Base-by-base conservation (phyloP, 2,113 vertebrate species). In the Syrmaticus mikado region DNA sequence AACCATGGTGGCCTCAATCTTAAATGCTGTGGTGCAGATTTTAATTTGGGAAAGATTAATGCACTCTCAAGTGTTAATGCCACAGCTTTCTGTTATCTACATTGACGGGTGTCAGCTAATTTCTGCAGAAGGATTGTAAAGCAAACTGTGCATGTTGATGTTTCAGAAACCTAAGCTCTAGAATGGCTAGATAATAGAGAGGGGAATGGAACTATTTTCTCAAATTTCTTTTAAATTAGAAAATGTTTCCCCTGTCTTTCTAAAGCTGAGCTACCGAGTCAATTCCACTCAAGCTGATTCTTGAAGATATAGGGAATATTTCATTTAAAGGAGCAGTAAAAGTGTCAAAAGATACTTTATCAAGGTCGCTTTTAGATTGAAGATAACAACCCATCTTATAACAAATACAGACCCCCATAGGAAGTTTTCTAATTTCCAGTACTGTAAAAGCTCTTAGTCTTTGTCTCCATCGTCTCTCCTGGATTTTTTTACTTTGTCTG, bases 41-140 rank as follows among this genome's bases (percentile, higher is more conserved):
- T 99, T 99, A 99, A 99, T 99, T 99, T 99, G 98, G 98, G 98
- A 98, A 98, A 99, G 99, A 99, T 99, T 98, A 99, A 99, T 99
- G 98, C 97, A 95, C 98, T 98, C 97, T 97, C 96, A 93, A 97
- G 97, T 97, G 98, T 98, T 98, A 98, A 98, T 97, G 98, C 98
- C 97, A 97, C 97, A 98, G 98, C 98, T 84, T 98, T 98, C 97
- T 97, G 98, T 98, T 99, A 99, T 99, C 98, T 97, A 88, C 94
- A 95, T 96, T 97, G 98, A 98, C 98, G 98, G 98, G 98, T 98
- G 98, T 99, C 99, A 98, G 97, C 94, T 97, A 98, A 98, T 98
- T 98, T 97, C 98, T 98, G 97, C 97, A 96, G 97, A 96, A 95
- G 94, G 97, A 95, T 94, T 97, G 97, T 95, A 97, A 93, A 98